Evolutionary conservation across 1,140 invertebrate species (phyloP).

Genomic region (Anastatus disparis): DNA sequence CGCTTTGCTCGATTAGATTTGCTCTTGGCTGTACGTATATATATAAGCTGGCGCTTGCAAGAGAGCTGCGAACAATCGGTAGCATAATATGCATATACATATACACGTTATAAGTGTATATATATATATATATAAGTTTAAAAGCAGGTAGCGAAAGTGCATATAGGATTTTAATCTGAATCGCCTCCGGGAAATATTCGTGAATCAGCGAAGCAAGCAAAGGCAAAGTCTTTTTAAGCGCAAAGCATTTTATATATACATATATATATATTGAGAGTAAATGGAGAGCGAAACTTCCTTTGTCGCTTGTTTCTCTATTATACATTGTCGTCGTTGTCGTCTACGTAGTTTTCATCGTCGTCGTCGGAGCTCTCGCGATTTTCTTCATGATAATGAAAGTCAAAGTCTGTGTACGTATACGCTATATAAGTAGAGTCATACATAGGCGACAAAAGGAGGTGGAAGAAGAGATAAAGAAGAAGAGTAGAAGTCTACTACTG

Average conservation of each 20-base stretch:
- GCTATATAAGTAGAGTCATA: too few relatives aligned
- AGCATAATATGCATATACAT: too few relatives aligned
- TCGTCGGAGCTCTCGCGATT: not conserved
- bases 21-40: too few relatives aligned
- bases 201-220: too few relatives aligned
- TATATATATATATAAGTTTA: too few relatives aligned
- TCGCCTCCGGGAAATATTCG: slow-evolving; percentile 4
- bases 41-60: too few relatives aligned
- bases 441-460: not conserved
- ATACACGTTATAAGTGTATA: too few relatives aligned
- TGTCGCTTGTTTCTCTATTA: slow-evolving; percentile 33
- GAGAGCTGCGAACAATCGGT: not conserved
- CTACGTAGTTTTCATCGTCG: too few relatives aligned
- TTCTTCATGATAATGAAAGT: slow-evolving; percentile 24
- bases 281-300: not conserved
- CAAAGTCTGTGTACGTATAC: too few relatives aligned
- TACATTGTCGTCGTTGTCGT: not conserved
- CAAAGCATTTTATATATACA: too few relatives aligned
- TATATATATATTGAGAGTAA: not conserved
- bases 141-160: slow-evolving; percentile 16
- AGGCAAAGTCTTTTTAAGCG: too few relatives aligned
- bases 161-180: slow-evolving; percentile 23
- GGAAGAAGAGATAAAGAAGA: slow-evolving; percentile 2
- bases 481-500: not conserved
- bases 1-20: slow-evolving; percentile 5